Evolutionary conservation across 1,140 invertebrate species (phyloP).

Genomic region (Lamellibrachia luymesi): DNA sequence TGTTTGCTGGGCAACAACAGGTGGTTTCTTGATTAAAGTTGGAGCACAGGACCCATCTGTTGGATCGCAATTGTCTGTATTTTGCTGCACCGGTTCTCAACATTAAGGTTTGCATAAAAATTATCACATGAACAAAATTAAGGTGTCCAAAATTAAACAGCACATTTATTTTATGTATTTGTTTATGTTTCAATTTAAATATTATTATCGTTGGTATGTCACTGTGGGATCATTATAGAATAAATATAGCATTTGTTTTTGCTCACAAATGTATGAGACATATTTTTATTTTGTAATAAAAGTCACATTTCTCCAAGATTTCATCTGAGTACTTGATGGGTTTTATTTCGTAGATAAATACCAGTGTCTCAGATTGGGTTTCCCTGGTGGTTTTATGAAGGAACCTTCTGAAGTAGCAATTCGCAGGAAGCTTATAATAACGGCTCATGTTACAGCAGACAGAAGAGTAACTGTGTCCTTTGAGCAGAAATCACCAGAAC

Average conservation of each 20-base stretch:
- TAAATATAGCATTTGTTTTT: neutral
- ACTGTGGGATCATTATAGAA: neutral
- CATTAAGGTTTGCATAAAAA: too few relatives aligned
- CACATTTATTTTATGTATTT: too few relatives aligned
- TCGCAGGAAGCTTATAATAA: neutral
- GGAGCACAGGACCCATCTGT: neutral
- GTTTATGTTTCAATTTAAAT: neutral
- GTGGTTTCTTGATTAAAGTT: neutral
- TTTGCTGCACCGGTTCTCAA: too few relatives aligned
- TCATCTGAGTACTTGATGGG: neutral
- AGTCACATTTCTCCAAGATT: neutral
- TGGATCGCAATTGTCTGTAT: too few relatives aligned
- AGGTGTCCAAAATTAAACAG: too few relatives aligned
- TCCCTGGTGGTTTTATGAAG: neutral
- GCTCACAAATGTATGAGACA: neutral
- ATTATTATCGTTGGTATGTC: neutral
- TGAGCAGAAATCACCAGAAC: neutral
- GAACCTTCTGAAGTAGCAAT: neutral
- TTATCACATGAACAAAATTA: too few relatives aligned
- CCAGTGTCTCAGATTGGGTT: neutral
- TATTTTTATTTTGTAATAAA: neutral
- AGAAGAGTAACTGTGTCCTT: neutral
- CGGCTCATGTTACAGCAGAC: neutral
- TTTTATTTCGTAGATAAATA: neutral
- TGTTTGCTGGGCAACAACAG: neutral